Base-by-base conservation (phyloP, 2,797 vertebrate genomes). In the Danio aesculapii region DNA sequence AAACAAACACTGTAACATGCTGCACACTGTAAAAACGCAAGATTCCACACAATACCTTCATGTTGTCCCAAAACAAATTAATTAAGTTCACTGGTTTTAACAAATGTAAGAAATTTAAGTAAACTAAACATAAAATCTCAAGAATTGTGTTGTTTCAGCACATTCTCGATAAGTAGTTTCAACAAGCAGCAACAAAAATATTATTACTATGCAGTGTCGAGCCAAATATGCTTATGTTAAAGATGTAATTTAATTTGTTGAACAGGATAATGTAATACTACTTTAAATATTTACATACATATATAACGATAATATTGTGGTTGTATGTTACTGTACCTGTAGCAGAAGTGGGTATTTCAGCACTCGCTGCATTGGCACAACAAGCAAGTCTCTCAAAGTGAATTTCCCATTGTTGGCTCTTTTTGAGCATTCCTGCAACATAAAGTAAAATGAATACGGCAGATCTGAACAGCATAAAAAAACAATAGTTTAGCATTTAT, bases 371-470 rank as follows among this genome's bases (percentile, higher is more conserved):
- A 99, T 99, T 0, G 98, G 98, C 80, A 99, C 97, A 9, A 99
- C 97, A 68, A 99, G 93, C 77, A 99, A 94, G 91, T 99, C 98
- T 77, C 98, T 91, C 85, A 99, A 90, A 0, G 96, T 97, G 82
- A 99, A 99, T 82, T 97, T 98, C 58, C 97, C 97, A 1, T 98
- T 98, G 89, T 99, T 99, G n/a, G 98, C 97, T 88, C 97, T 94
- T 90, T 97, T 99, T 17, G 98, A 97, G 90, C 97, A 99, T 82
- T 99, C 98, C 98, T 99, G 81, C 6, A 89, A 81, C 43, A 88
- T 11, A 67, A 44, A 61, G 17, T 6, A 71, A 30, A 21, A 6
- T 6, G 5, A 73, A 3, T 70, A 59, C 14, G 13, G 11, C 44
- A 73, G 13, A 30, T 8, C 17, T 3, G 46, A 13, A 64, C n/a